Evolutionary conservation across 2,888 invertebrate genomes (phyloP).

Genomic region (Diaprepes abbreviatus): DNA sequence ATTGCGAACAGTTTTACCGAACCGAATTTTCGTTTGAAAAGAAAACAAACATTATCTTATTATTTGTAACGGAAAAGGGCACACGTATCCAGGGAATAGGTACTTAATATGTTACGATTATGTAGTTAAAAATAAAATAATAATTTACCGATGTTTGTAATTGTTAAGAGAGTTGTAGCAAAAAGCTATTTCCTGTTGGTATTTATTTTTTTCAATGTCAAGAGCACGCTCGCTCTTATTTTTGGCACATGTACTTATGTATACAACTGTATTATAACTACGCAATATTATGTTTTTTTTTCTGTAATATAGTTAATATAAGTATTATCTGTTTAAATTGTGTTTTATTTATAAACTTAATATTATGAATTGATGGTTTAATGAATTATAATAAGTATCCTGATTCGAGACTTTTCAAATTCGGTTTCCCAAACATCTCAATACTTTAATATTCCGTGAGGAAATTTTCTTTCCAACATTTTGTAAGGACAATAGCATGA

Average conservation of each 20-base stretch:
- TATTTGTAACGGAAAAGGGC: neutral
- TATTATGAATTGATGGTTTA: too few relatives aligned
- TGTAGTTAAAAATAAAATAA: slow-evolving; percentile 21
- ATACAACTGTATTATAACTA: slow-evolving; percentile 63
- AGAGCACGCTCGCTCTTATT: slow-evolving; percentile 61
- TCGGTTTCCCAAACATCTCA: too few relatives aligned
- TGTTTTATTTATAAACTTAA: slow-evolving; percentile 23
- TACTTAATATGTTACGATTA: slow-evolving; percentile 6
- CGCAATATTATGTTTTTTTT: slow-evolving; percentile 56
- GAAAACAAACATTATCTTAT: too few relatives aligned
- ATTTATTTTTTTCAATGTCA: slow-evolving; percentile 56
- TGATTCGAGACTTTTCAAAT: too few relatives aligned
- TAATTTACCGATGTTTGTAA: slow-evolving; percentile 21
- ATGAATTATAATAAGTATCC: too few relatives aligned
- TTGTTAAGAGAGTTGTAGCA: slow-evolving; percentile 26
- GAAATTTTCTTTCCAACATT: too few relatives aligned
- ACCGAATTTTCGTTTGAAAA: too few relatives aligned
- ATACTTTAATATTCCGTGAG: too few relatives aligned
- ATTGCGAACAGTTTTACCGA: too few relatives aligned
- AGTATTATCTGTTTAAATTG: slow-evolving; percentile 63
- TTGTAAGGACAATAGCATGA: too few relatives aligned
- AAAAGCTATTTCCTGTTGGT: slow-evolving; percentile 57
- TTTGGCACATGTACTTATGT: slow-evolving; percentile 63
- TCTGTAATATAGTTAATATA: slow-evolving; percentile 66
- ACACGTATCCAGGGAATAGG: neutral